Base-by-base conservation (phyloP, 2,888 invertebrate species). In the Augiades crinisus region DNA sequence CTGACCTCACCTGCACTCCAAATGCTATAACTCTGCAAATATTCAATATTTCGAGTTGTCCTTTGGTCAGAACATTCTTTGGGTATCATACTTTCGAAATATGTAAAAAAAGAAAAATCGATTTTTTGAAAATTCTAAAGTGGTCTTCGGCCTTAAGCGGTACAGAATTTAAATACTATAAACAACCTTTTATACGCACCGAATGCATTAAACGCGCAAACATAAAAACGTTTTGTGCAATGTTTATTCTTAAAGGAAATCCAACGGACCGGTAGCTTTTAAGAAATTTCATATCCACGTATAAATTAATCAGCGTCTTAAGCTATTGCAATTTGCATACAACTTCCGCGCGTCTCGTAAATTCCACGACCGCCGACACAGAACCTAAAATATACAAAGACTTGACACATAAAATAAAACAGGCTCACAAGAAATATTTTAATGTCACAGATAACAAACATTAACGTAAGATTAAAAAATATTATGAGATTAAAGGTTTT, bases 401-500 rank as follows among this genome's bases (percentile, higher is more conserved):
- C 34, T 14, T 33, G 17, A 13, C 33, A 30, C 10, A 30, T 50
- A 36, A 50, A 50, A 31, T 40, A 40, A 50, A 43, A 50, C n/a
- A 50, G 24, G 16, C 19, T 43, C 19, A 31, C 27, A 24, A 27
- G 12, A 30, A 43, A 50, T 30, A 43, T 43, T 50, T 50, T 43
- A 43, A 12, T 36, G 43, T 50, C 50, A 50, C 36, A 43, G 50
- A 43, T 50, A 50, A 50, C 19, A 33, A 31, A 31, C 33, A 33
- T 27, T 43, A 36, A 50, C 34, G 50, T 37, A 30, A 36, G 27
- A 41, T 36, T 27, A 13, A 27, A 36, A 47, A 36, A 36, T 36
- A 46, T 45, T 24, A 33, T 34, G 21, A 46, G 46, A 46, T 46
- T 46, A 46, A 46, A 27, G 47, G 27, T 43, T 30, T 47, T n/a